phyloP scores from a whole-genome alignment of 2,888 invertebrate genomes.

The Galerucella pusilla region DNA sequence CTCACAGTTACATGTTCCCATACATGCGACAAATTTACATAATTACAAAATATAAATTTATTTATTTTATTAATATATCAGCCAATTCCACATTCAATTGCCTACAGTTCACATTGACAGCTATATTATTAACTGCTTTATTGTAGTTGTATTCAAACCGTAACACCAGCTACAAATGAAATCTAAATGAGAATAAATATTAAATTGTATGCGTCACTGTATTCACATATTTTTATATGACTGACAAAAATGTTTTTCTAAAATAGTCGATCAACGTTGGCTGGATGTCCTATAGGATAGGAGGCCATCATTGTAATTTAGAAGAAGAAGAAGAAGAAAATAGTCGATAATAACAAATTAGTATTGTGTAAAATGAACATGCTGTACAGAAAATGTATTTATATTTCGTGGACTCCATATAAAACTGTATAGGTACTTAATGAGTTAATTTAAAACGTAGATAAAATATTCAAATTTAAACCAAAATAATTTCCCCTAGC shows the following conservation, averaged over 20 bases:
- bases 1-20: slow-evolving; percentile 27
- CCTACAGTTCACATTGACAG: slow-evolving; percentile 30
- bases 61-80: slow-evolving; percentile 30
- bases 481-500: too few relatives aligned
- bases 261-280: too few relatives aligned
- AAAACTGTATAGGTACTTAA: too few relatives aligned
- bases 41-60: slow-evolving; percentile 35
- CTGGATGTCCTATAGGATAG: too few relatives aligned
- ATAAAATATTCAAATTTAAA: too few relatives aligned
- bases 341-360: too few relatives aligned
- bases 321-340: too few relatives aligned
- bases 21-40: slow-evolving; percentile 31
- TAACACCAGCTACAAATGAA: slow-evolving; percentile 16
- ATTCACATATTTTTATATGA: neutral
- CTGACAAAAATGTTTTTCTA: too few relatives aligned
- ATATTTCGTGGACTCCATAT: too few relatives aligned
- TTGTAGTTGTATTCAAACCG: slow-evolving; percentile 22
- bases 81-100: slow-evolving; percentile 26
- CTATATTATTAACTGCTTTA: slow-evolving; percentile 31
- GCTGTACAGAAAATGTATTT: neutral
- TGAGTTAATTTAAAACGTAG: too few relatives aligned
- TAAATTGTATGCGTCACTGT: neutral
- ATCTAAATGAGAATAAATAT: neutral
- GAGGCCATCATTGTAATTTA: too few relatives aligned
- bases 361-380: too few relatives aligned